These are phyloP conservation scores for Ypsolopha sequella DNA, from an alignment of 2,888 invertebrate genomes.

Conservation along the genomic window DNA sequence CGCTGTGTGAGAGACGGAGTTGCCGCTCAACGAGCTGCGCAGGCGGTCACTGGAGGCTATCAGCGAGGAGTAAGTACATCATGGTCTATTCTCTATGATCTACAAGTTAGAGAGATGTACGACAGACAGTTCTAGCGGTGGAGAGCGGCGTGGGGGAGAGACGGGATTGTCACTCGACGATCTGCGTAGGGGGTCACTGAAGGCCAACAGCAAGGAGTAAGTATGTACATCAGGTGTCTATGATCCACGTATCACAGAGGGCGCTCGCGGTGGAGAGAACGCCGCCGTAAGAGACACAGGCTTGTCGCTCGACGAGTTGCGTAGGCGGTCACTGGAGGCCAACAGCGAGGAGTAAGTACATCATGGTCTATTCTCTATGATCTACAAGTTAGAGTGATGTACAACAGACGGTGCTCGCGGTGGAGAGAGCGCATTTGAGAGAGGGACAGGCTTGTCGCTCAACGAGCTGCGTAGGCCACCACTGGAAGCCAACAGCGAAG, in stretches of 20 bases:
- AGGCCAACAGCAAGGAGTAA: constrained; percentile 91
- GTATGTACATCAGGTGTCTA: constrained; percentile 28
- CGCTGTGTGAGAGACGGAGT: constrained; percentile 87
- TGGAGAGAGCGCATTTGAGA: constrained; percentile 82
- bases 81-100: background rate
- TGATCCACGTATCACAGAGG: constrained; percentile 80
- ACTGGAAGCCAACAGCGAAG: constrained; percentile 90
- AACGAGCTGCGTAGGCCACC: constrained; percentile 89
- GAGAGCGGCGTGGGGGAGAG: constrained; percentile 90
- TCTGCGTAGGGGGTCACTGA: constrained; percentile 86
- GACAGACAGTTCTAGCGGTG: constrained; percentile 52
- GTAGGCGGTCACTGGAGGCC: constrained; percentile 88
- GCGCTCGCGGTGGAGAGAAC: constrained; percentile 88
- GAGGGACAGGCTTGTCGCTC: constrained; percentile 75
- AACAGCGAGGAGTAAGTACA: constrained; percentile 87
- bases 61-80: constrained; percentile 82
- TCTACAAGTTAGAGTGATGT: background rate
- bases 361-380: background rate
- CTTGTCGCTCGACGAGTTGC: constrained; percentile 89
- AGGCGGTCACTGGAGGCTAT: constrained; percentile 90
- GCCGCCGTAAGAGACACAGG: constrained; percentile 92
- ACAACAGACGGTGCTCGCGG: constrained; percentile 69
- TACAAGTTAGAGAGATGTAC: background rate
- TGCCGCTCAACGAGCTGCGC: constrained; percentile 90
- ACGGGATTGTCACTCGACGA: constrained; percentile 92